Evolutionary conservation across 2,113 vertebrate species (phyloP), one percentile per base, ranked within the genome.

Genomic region (Mus pahari): DNA sequence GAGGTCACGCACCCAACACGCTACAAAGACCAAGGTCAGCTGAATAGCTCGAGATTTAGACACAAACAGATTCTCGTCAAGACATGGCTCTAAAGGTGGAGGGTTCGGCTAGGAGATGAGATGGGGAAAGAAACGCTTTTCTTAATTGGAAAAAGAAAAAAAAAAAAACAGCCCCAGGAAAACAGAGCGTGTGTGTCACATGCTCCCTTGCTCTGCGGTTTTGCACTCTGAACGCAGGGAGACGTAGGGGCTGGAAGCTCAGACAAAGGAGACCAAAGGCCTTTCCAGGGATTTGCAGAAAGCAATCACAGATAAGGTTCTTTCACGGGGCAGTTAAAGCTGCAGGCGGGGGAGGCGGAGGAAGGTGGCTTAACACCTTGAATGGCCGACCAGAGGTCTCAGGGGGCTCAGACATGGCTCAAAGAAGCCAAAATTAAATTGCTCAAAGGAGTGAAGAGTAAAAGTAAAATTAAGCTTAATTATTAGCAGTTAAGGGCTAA

Each of bases 251-350:
- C 91, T 81, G 22, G 26, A 53, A 68, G 73, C 82, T 14, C 96
- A 97, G 66, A 98, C 96, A 97, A 97, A 97, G 50, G 89, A 71
- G 87, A 84, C 86, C 93, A 22, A 42, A 86, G 93, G 81, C 78
- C 88, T 75, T 93, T 16, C 83, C 58, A 36, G 95, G 96, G 94
- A 98, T 97, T 97, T 97, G 81, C 96, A 91, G 93, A 96, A 97
- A 97, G 96, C 96, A 97, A 97, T 97, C 97, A 97, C 74, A 96
- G 97, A 97, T 97, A 97, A 96, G 92, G 58, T 17, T 71, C 92
- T 93, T 91, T 96, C 55, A 3, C 0, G 7, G 91, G 39, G 70
- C 93, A 84, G 96, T 62, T 48, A 95, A 92, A 95, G 79, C 91
- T 0, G 0, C 50, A 86, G 84, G 89, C 89, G 96, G 87, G 82